A percentile compares a stretch with the other conserved stretches of the same genome.
Conservation (phyloP, 2,797 vertebrate genomes). For the Lepidocolaptes lacrymiger region DNA sequence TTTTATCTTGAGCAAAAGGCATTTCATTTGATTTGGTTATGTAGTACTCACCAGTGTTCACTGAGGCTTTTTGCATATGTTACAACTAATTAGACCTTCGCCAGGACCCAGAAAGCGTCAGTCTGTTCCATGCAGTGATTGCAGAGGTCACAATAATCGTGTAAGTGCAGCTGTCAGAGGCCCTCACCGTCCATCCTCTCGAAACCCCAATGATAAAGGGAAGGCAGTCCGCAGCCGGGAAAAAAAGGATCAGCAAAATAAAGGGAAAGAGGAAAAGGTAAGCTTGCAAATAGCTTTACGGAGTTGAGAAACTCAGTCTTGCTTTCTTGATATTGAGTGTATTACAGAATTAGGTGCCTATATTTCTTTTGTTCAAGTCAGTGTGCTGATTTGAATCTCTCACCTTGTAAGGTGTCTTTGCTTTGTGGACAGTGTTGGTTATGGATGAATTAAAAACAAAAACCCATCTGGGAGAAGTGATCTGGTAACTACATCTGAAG, state of each 20-base stretch:
- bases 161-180: constrained; percentile 79
- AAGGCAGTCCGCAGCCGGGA: constrained; percentile 85
- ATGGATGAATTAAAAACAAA: not conserved
- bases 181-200: constrained; percentile 83
- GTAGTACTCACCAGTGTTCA: not conserved
- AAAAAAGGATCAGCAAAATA: constrained; percentile 86
- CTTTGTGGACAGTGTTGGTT: not conserved
- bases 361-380: not conserved
- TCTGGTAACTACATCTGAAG: not conserved
- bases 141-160: constrained; percentile 83
- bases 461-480: not conserved
- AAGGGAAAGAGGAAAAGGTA: constrained; percentile 94
- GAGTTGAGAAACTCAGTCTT: not conserved
- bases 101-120: constrained; percentile 87
- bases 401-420: not conserved
- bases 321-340: not conserved
- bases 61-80: constrained; percentile 54
- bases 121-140: constrained; percentile 83
- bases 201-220: constrained; percentile 81
- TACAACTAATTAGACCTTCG: constrained; percentile 80
- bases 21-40: not conserved
- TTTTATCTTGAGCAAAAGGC: not conserved
- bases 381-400: not conserved
- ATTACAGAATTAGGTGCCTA: not conserved
- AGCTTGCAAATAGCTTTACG: not conserved